Evolutionary conservation across 23 tunicate genomes (phyloP).

Genomic region (Halocynthia aurantium): DNA sequence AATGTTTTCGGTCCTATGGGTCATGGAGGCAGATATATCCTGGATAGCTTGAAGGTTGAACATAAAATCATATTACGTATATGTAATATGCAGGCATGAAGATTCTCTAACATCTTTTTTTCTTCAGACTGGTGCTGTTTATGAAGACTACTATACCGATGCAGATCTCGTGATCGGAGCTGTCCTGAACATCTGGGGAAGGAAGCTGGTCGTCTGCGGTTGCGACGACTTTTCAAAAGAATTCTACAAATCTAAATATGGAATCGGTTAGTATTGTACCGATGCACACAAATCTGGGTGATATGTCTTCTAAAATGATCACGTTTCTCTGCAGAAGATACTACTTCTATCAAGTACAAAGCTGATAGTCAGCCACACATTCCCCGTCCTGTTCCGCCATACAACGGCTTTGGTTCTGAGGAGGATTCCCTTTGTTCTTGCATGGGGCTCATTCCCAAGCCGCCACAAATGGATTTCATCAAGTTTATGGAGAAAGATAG

Average conservation of each 20-base stretch:
- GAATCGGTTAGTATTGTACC: slow-evolving; percentile 45
- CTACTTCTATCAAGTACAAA: slow-evolving; percentile 61
- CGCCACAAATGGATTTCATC: slow-evolving; percentile 96
- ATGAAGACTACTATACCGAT: slow-evolving; percentile 92
- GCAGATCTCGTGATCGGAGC: slow-evolving; percentile 88
- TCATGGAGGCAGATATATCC: slow-evolving; percentile 85
- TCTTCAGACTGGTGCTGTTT: slow-evolving; percentile 90
- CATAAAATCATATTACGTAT: not conserved
- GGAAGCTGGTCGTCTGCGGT: slow-evolving; percentile 67
- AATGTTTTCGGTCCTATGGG: slow-evolving; percentile 97
- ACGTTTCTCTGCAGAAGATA: slow-evolving; percentile 56
- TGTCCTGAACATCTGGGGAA: slow-evolving; percentile 86
- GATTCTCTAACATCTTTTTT: not conserved
- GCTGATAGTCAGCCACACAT: slow-evolving; percentile 41
- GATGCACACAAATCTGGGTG: not conserved
- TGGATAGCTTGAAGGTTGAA: slow-evolving; percentile 84
- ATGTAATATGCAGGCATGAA: not conserved
- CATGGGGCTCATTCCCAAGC: slow-evolving; percentile 92
- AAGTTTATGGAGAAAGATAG: slow-evolving; percentile 98
- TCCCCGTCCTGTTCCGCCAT: slow-evolving; percentile 90
- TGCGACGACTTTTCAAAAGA: slow-evolving; percentile 96
- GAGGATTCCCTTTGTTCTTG: slow-evolving; percentile 93
- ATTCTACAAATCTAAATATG: slow-evolving; percentile 89
- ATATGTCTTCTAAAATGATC: not conserved
- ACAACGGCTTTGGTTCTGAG: slow-evolving; percentile 97